These are phyloP conservation scores for Oryzias sinensis DNA, from an alignment of 2,797 vertebrate species.

Conservation along the genomic window DNA sequence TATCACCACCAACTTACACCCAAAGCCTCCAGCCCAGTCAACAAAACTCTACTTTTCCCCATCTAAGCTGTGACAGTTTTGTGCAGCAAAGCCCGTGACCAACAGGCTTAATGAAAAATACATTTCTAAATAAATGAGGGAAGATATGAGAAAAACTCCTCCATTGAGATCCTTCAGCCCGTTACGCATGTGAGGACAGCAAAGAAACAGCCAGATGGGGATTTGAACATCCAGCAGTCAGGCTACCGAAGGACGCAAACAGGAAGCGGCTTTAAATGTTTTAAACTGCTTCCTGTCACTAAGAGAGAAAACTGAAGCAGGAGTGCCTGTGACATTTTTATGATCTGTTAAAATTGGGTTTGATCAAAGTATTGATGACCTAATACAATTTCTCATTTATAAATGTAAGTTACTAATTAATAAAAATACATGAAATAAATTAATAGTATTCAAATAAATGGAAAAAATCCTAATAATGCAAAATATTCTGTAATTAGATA, in stretches of 20 bases:
- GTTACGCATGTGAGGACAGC: constrained; percentile 33
- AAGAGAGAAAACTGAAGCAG: too few species aligned
- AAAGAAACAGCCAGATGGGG: constrained; percentile 32
- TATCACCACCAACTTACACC: constrained; percentile 45
- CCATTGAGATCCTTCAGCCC: constrained; percentile 42
- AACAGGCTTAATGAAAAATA: constrained; percentile 67
- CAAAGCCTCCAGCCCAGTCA: constrained; percentile 37
- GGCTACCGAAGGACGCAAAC: constrained; percentile 47
- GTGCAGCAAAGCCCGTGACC: constrained; percentile 50
- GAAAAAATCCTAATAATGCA: too few species aligned
- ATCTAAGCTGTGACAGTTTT: constrained; percentile 42
- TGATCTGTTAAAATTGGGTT: too few species aligned
- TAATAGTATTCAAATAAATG: too few species aligned
- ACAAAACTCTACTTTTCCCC: constrained; percentile 36
- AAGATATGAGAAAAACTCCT: constrained; percentile 47
- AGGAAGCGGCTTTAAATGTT: constrained; percentile 5
- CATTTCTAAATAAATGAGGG: constrained; percentile 33
- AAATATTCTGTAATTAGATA: too few species aligned
- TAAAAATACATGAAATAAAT: too few species aligned
- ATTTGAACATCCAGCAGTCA: constrained; percentile 40
- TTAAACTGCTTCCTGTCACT: too few species aligned
- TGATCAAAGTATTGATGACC: too few species aligned
- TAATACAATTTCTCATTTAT: too few species aligned
- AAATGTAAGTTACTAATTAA: too few species aligned
- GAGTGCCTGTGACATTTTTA: too few species aligned